Evolutionary conservation across 1,140 invertebrate species (phyloP).

Genomic region (Heterodera carotae): DNA sequence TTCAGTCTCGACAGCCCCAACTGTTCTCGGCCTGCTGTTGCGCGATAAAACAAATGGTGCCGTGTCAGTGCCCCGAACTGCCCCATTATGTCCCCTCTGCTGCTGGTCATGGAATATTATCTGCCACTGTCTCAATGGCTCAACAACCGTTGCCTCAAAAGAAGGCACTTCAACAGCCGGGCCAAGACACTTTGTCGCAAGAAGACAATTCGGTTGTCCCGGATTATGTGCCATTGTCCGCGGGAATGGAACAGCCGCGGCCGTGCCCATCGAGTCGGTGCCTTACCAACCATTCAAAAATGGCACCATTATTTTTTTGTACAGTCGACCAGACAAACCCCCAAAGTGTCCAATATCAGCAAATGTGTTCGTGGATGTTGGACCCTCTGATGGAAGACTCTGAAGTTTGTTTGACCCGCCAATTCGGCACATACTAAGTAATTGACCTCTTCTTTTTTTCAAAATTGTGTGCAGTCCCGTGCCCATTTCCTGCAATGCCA

Average conservation of each 20-base stretch:
- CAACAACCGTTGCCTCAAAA: not conserved
- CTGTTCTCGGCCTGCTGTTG: slow-evolving; percentile 51
- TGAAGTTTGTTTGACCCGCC: slow-evolving; percentile 43
- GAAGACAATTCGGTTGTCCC: slow-evolving; percentile 22
- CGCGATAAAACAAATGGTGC: slow-evolving; percentile 44
- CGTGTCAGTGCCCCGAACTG: slow-evolving; percentile 41
- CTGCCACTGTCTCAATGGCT: not conserved
- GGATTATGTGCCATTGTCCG: slow-evolving; percentile 52
- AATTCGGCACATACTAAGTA: no score
- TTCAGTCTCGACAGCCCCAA: slow-evolving; percentile 38
- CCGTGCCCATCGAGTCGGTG: slow-evolving; percentile 58
- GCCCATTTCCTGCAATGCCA: slow-evolving; percentile 57
- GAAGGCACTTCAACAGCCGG: not conserved
- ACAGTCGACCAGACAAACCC: slow-evolving; percentile 28
- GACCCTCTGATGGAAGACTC: slow-evolving; percentile 61
- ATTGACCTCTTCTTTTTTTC: slow-evolving; percentile 41
- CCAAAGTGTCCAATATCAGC: slow-evolving; percentile 51
- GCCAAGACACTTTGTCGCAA: no score
- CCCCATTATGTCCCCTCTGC: not conserved
- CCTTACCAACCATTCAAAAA: not conserved
- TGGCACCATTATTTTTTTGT: not conserved
- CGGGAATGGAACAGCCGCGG: slow-evolving; percentile 58
- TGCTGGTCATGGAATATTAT: not conserved
- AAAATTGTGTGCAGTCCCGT: slow-evolving; percentile 12
- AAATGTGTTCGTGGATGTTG: slow-evolving; percentile 64